Conservation (phyloP, 2,888 invertebrate genomes). For the Sphinx pinastri region DNA sequence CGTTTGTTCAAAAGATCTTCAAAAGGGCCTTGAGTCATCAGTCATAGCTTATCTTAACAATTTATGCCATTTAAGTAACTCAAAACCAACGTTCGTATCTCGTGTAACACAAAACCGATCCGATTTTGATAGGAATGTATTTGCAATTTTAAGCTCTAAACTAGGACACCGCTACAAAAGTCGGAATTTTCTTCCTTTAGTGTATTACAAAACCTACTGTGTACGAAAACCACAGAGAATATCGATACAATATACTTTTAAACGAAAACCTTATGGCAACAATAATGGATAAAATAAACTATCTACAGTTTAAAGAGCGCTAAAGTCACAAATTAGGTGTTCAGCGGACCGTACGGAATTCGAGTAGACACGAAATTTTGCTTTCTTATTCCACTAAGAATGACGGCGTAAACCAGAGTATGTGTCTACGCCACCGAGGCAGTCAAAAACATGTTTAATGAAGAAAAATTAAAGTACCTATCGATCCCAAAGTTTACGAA, state of each 20-base stretch:
- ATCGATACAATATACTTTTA: background rate
- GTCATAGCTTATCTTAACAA: too few species aligned
- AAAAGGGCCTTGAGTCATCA: too few species aligned
- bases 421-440: slow-evolving; percentile 26
- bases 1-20: too few species aligned
- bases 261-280: background rate
- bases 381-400: background rate
- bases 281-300: slow-evolving; percentile 4
- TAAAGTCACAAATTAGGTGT: slow-evolving; percentile 27
- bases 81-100: too few species aligned
- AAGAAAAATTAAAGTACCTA: slow-evolving; percentile 42
- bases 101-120: too few species aligned
- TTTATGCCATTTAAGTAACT: too few species aligned
- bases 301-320: background rate
- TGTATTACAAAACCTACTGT: too few species aligned
- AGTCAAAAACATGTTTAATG: slow-evolving; percentile 27
- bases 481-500: slow-evolving; percentile 49
- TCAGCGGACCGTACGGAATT: slow-evolving; percentile 24
- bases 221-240: too few species aligned
- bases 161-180: too few species aligned
- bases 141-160: too few species aligned
- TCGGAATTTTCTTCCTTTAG: too few species aligned
- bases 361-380: slow-evolving; percentile 29
- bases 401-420: slow-evolving; percentile 25
- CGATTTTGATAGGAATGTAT: too few species aligned